Percentiles rank a stretch among this genome's conserved stretches.
phyloP scores from a whole-genome alignment of 2,797 vertebrate species.

The Miichthys miiuy region DNA sequence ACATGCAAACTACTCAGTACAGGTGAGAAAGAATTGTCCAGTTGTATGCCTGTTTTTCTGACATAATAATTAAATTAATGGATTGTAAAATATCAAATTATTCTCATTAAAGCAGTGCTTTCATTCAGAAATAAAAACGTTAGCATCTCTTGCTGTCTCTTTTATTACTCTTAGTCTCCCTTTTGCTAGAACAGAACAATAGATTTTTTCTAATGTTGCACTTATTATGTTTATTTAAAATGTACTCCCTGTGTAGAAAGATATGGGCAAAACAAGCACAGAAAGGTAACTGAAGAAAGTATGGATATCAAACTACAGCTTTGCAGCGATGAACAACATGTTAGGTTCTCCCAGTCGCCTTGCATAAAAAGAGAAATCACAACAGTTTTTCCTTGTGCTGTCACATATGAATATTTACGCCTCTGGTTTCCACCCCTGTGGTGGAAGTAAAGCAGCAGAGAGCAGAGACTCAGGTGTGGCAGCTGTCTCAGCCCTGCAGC shows the following conservation, averaged over 20 bases:
- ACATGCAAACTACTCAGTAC: background rate
- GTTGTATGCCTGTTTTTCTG: background rate
- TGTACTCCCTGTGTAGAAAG: background rate
- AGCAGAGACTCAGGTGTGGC: slow-evolving; percentile 54
- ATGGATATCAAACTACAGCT: slow-evolving; percentile 15
- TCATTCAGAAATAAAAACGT: background rate
- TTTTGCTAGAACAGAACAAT: background rate
- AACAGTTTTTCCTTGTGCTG: slow-evolving; percentile 32
- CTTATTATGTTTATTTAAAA: slow-evolving; percentile 60
- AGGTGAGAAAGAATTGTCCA: background rate
- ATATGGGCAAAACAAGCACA: background rate
- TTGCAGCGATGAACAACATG: slow-evolving; percentile 5
- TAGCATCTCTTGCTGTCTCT: background rate
- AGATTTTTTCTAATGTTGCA: slow-evolving; percentile 51
- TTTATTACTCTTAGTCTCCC: background rate
- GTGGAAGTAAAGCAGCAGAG: slow-evolving; percentile 39
- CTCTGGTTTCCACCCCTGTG: slow-evolving; percentile 28
- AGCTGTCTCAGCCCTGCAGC: slow-evolving; percentile 43
- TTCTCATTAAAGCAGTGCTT: slow-evolving; percentile 3
- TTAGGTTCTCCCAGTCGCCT: background rate
- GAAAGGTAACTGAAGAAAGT: background rate
- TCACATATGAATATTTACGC: slow-evolving; percentile 34
- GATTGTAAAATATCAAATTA: slow-evolving; percentile 22
- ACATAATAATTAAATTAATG: background rate
- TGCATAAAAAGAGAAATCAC: slow-evolving; percentile 34